Evolutionary conservation across 1,140 invertebrate genomes (phyloP).

Genomic region (Megathymus violae): DNA sequence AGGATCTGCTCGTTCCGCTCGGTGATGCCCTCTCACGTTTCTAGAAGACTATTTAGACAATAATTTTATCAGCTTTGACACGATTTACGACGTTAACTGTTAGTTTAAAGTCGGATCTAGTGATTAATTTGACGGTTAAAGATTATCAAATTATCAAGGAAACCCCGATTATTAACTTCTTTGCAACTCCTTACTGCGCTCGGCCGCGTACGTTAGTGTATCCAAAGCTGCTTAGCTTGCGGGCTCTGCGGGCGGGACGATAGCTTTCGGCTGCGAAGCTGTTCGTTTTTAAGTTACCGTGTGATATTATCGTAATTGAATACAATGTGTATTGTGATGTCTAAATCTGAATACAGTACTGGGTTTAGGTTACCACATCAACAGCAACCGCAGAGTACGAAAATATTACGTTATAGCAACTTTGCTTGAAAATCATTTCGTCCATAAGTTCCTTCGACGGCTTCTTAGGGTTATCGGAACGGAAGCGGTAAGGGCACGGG

Average conservation of each 20-base stretch:
- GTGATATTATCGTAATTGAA: too few relatives aligned
- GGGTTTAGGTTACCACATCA: too few relatives aligned
- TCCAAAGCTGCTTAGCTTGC: neutral
- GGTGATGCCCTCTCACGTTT: constrained; percentile 64
- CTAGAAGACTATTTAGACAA: constrained; percentile 68
- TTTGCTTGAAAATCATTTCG: too few relatives aligned
- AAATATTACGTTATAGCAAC: too few relatives aligned
- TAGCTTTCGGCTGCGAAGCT: neutral
- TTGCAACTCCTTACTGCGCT: neutral
- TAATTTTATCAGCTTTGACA: constrained; percentile 60
- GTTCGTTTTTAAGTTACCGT: too few relatives aligned
- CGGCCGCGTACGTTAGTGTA: neutral
- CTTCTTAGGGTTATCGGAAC: too few relatives aligned
- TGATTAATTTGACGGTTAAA: constrained; percentile 8
- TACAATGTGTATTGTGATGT: too few relatives aligned
- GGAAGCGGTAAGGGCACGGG: too few relatives aligned
- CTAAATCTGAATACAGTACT: too few relatives aligned
- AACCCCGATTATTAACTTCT: neutral
- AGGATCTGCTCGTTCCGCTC: constrained; percentile 73
- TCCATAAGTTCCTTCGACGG: too few relatives aligned
- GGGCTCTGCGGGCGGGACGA: neutral
- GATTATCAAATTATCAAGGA: constrained; percentile 3
- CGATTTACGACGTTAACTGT: constrained; percentile 45
- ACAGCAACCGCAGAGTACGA: too few relatives aligned
- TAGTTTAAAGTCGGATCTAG: constrained; percentile 21